Evolutionary conservation across 2,888 invertebrate species (phyloP), one percentile per base, ranked within the genome.

Genomic region (Harmothoe impar): DNA sequence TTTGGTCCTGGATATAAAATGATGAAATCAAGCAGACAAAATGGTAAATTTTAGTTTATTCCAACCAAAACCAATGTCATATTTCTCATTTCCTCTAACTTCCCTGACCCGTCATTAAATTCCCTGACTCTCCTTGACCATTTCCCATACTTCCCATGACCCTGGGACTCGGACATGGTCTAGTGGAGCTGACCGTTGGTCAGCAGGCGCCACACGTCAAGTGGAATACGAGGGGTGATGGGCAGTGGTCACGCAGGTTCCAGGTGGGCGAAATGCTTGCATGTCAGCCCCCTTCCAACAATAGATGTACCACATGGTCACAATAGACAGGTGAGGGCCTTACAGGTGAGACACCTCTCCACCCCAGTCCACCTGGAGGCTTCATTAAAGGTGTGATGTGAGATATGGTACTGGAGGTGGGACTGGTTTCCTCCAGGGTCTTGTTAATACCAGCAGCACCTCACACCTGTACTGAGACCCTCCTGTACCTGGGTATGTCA

Each of bases 221-320:
- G 43, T 43, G 10, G n/a, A n/a, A n/a, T n/a, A n/a, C n/a, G n/a
- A 15, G 54, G 10, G 62, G 62, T 62, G 62, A 62, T 62, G 62
- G 62, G 62, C 23, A 62, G 23, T 62, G 62, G 62, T n/a, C 62
- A n/a, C 10, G 62, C 62, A n/a, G 62, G 3, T 1, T 20, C 62
- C 62, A 62, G 62, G 62, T 62, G 62, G n/a, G 62, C n/a, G n/a
- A n/a, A n/a, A n/a, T n/a, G 62, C 7, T 62, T 62, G 62, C 62
- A 62, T 62, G 62, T 62, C 62, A 62, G 62, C 23, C 23, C 43
- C 43, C 43, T 10, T 43, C 43, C 43, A 10, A 43, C 43, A 3
- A 43, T 10, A 43, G n/a, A n/a, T n/a, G 43, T 43, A 43, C n/a
- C 62, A 62, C 62, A 62, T 62, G 62, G 62, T 62, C n/a, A 62